These are phyloP conservation scores for Gastracanthus pulcherrimus DNA, from an alignment of 2,888 invertebrate genomes.

Conservation along the genomic window DNA sequence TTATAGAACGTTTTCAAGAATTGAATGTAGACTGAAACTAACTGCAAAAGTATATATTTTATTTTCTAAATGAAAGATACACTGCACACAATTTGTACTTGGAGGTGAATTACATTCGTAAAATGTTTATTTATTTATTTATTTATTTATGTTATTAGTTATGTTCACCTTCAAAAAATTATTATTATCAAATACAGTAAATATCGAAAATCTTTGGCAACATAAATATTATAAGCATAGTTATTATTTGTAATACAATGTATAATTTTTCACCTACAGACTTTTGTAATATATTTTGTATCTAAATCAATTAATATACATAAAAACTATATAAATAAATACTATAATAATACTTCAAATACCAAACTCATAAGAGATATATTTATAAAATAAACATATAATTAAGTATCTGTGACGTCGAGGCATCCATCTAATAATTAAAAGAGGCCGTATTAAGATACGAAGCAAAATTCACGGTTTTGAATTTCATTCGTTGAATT, in stretches of 20 bases:
- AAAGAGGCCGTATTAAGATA: too few species aligned
- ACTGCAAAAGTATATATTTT: slow-evolving; percentile 23
- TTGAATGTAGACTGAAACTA: too few species aligned
- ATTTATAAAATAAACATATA: neutral
- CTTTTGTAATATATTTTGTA: neutral
- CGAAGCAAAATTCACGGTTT: too few species aligned
- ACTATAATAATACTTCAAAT: slow-evolving; percentile 38
- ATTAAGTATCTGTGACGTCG: neutral
- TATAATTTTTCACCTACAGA: neutral
- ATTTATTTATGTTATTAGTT: neutral
- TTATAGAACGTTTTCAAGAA: too few species aligned
- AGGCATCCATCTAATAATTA: too few species aligned
- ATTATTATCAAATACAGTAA: neutral
- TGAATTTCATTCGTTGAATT: too few species aligned
- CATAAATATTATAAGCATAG: neutral
- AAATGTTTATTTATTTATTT: neutral
- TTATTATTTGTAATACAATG: slow-evolving; percentile 4
- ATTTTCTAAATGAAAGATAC: neutral
- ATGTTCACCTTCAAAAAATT: slow-evolving; percentile 13
- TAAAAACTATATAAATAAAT: slow-evolving; percentile 10
- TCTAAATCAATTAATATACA: neutral
- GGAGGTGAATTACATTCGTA: neutral
- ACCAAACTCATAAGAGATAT: neutral
- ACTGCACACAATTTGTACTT: slow-evolving; percentile 18
- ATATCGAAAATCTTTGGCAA: slow-evolving; percentile 7